Evolutionary conservation across 2,113 vertebrate species (phyloP), one percentile per base, ranked within the genome.

Genomic region (Bucco capensis): DNA sequence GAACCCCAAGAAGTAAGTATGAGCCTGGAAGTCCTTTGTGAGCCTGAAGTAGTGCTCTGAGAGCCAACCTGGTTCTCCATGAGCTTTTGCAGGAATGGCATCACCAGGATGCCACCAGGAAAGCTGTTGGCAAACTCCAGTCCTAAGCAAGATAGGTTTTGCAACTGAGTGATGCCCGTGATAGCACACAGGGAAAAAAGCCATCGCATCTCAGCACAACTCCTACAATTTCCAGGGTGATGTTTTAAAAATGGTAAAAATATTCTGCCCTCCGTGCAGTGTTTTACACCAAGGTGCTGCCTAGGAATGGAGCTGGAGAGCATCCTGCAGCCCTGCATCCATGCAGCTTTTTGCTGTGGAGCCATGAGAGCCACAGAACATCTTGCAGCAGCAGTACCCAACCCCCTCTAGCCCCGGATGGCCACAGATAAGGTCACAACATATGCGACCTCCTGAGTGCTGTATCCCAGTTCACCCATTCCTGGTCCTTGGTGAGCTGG

Each of bases 371-470:
- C 44, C 73, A 49, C 56, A 50, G 15, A 57, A 15, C 64, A 67
- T 30, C 64, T 49, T 37, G 2, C 44, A 86, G 40, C 60, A 49
- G 65, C 0, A 0, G 19, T 8, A 16, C 10, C 0, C 2, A 73
- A 10, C 28, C 28, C 37, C 35, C 30, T n/a, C 1, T 2, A 24
- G 47, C 33, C 47, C 28, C 1, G 4, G 6, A 19, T 0, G 0
- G 28, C 40, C 38, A 33, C 23, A 2, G 2, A 1, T 19, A 18
- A 44, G 47, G 56, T 50, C 30, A 53, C 33, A 15, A 19, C 2
- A 3, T 2, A 3, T 1, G 13, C 0, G 0, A 53, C 10, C 42
- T 75, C 66, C 47, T 1, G 0, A 54, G 37, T 2, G 28, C 60
- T 1, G 1, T 5, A 35, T 3, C 27, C 56, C 40, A 8, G 22